Conservation (phyloP, 2,797 vertebrate genomes). For the Muraenolepis orangiensis region DNA sequence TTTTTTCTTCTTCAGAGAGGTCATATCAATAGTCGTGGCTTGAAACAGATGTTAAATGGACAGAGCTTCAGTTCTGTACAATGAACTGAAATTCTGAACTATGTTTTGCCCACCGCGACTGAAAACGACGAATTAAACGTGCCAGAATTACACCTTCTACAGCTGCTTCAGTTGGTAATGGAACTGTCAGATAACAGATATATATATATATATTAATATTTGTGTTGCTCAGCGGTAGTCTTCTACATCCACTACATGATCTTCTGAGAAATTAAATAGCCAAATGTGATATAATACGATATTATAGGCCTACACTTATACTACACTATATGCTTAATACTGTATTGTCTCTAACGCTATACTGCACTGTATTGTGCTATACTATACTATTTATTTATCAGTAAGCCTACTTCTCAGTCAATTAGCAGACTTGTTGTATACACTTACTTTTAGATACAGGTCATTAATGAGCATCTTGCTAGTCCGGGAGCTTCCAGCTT, state of each 20-base stretch:
- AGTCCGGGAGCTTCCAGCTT: background rate
- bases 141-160: no score
- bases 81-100: no score
- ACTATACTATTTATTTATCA: background rate
- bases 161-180: no score
- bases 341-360: background rate
- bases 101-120: no score
- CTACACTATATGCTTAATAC: background rate
- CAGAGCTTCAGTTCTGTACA: no score
- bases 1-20: no score
- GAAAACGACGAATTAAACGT: no score
- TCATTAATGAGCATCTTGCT: background rate
- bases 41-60: no score
- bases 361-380: background rate
- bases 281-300: no score
- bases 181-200: no score
- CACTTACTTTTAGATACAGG: background rate
- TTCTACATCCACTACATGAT: background rate
- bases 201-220: no score
- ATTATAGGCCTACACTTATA: background rate
- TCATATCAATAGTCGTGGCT: no score
- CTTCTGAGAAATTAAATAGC: background rate
- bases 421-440: background rate
- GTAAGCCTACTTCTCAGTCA: background rate
- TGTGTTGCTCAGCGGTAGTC: background rate